phyloP scores from a whole-genome alignment of 1,140 invertebrate genomes.

The Phymorhynchus buccinoides region DNA sequence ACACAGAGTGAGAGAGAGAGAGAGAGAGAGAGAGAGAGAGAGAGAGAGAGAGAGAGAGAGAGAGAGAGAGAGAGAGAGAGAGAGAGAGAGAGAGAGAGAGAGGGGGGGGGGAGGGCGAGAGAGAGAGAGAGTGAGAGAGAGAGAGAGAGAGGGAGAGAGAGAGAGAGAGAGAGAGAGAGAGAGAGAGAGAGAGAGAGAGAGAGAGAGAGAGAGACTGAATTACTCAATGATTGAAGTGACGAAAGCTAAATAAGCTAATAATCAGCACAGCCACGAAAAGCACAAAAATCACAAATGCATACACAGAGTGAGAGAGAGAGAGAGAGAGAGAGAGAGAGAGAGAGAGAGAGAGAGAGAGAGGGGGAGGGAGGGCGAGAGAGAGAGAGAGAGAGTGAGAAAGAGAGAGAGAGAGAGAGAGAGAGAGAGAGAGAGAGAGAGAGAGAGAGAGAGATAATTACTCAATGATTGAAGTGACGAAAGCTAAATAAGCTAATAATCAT shows the following conservation, averaged over 20 bases:
- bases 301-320: background rate
- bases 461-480: background rate
- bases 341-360: constrained; percentile 18
- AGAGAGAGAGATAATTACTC: background rate
- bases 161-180: background rate
- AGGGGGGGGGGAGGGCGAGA: no score
- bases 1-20: no score
- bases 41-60: no score
- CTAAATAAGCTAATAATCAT: background rate
- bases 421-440: background rate
- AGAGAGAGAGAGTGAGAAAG: no score
- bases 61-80: no score
- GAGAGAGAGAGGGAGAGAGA: background rate
- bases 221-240: no score
- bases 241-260: background rate
- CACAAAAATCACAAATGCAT: background rate
- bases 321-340: background rate
- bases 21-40: no score
- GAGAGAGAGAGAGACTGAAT: background rate
- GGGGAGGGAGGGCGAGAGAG: background rate
- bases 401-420: background rate
- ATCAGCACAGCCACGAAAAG: no score
- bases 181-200: background rate
- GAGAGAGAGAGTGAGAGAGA: background rate
- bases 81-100: no score